A percentile compares a stretch with the other conserved stretches of the same genome.
Conservation (phyloP, 1,140 invertebrate species). For the Sesamia nonagrioides region DNA sequence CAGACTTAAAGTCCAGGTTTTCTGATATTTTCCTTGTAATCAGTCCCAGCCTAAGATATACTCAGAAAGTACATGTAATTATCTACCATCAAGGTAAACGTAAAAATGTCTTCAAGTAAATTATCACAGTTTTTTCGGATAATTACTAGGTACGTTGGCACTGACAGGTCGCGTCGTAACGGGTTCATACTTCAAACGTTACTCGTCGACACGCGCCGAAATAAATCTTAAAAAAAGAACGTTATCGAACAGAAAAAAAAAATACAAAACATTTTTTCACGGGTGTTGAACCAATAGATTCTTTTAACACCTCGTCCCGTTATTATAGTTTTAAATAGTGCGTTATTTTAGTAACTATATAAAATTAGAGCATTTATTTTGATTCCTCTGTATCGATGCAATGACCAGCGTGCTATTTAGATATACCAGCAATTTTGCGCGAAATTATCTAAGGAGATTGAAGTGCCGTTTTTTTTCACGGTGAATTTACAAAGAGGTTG, state of each 20-base stretch:
- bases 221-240: not conserved
- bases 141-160: conserved; percentile 1
- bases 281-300: conserved; percentile 12
- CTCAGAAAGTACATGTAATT: too few species aligned
- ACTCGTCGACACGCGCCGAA: conserved; percentile 1
- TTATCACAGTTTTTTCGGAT: conserved; percentile 11
- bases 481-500: conserved; percentile 68
- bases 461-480: conserved; percentile 62
- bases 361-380: not conserved
- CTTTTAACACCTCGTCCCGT: not conserved
- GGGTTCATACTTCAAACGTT: not conserved
- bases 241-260: not conserved
- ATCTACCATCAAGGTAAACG: too few species aligned
- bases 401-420: not conserved
- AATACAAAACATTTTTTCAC: conserved; percentile 8
- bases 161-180: not conserved
- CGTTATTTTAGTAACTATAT: not conserved
- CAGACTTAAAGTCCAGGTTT: too few species aligned
- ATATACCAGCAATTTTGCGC: conserved; percentile 11
- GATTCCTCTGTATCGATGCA: not conserved
- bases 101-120: not conserved
- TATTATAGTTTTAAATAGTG: conserved; percentile 13
- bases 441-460: conserved; percentile 64
- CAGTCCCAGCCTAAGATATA: too few species aligned
- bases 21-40: too few species aligned